phyloP scores from a whole-genome alignment of 2,113 vertebrate species.

The Otolemur garnettii region DNA sequence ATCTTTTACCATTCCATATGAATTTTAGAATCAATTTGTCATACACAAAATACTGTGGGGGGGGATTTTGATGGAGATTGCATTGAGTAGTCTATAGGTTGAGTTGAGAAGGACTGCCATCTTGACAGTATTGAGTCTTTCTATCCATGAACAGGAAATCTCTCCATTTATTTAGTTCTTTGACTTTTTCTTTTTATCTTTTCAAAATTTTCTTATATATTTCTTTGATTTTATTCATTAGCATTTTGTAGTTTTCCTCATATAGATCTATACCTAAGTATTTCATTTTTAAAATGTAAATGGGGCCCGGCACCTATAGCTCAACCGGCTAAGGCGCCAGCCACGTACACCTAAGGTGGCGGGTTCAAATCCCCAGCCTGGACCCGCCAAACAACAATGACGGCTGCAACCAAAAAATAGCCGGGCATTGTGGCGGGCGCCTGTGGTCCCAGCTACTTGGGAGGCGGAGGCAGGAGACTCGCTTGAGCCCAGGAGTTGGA shows the following conservation, averaged over 20 bases:
- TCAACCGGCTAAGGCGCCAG: no score
- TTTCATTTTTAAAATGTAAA: background rate
- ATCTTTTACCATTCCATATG: background rate
- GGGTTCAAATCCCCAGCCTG: no score
- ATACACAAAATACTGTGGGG: background rate
- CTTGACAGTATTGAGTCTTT: background rate
- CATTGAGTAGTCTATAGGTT: background rate
- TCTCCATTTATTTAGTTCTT: background rate
- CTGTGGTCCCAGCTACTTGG: no score
- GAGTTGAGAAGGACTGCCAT: background rate
- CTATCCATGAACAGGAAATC: background rate
- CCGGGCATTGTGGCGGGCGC: no score
- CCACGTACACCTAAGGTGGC: no score
- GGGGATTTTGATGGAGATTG: background rate
- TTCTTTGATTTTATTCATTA: background rate
- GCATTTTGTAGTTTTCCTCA: background rate
- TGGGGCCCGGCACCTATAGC: no score
- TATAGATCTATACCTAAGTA: background rate
- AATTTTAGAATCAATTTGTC: background rate
- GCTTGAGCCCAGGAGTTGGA: no score
- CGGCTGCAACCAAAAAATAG: no score
- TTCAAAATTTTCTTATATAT: no score
- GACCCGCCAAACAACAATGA: no score
- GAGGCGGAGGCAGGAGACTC: no score
- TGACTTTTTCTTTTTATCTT: no score